Evolutionary conservation across 2,888 invertebrate genomes (phyloP), one percentile per base, ranked within the genome.

Genomic region (Hyppa rectilinea): DNA sequence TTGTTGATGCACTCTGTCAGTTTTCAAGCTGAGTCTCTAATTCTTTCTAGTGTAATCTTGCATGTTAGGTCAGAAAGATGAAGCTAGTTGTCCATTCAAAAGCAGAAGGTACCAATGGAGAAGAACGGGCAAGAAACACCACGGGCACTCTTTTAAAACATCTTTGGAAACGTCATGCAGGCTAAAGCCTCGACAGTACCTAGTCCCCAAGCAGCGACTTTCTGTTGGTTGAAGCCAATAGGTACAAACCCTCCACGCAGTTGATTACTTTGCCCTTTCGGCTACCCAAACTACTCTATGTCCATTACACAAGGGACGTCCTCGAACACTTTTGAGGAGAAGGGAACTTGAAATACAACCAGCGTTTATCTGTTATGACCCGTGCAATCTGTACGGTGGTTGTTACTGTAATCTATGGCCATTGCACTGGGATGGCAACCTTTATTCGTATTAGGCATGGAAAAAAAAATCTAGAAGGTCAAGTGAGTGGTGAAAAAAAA

Each of bases 341-440:
- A 75, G 86, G 89, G 88, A 88, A 84, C 87, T 89, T 89, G 90
- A 93, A 90, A 91, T 92, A 93, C 93, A 88, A 86, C 87, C 89
- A 83, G 80, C 92, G 92, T 93, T 93, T 93, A 93, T 93, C 93
- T 92, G 91, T 92, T 93, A 93, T 93, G 93, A 92, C 89, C 91
- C 90, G 86, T 91, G 92, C 93, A 93, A 93, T 92, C 91, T 92
- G 90, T 87, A 82, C 86, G 85, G 86, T 43, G 79, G 90, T 88
- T 88, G 88, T 89, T 84, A 72, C 66, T 83, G 87, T 91, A 90
- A 92, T 92, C 89, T 92, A 91, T 88, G 87, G 86, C 84, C 78
- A 85, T 85, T 83, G 89, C 88, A 88, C 66, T 79, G 85, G 85
- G 85, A 73, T 81, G 76, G 82, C 83, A 64, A 81, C 79, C 85